These are phyloP conservation scores for Scylla paramamosain DNA, from an alignment of 1,140 invertebrate genomes.

Conservation along the genomic window DNA sequence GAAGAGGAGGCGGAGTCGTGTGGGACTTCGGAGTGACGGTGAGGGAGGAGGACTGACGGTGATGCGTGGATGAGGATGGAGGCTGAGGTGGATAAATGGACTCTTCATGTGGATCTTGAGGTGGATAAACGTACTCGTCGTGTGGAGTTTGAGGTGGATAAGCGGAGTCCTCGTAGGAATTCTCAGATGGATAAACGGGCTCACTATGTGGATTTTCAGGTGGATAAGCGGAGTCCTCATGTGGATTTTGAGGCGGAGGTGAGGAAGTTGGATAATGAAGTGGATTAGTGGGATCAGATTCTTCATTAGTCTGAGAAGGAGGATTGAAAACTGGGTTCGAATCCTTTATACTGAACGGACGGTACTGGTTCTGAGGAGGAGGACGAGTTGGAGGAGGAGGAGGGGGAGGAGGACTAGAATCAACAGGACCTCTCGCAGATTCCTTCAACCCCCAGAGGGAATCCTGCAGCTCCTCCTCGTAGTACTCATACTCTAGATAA, in stretches of 20 bases:
- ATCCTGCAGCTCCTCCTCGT: no score
- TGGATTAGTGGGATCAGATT: background rate
- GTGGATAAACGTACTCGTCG: background rate
- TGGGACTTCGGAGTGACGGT: background rate
- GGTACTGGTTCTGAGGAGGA: background rate
- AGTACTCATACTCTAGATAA: no score
- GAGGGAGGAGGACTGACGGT: background rate
- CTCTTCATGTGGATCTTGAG: background rate
- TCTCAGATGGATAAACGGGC: background rate
- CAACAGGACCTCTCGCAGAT: no score
- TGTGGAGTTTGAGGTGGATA: background rate
- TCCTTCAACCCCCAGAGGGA: no score
- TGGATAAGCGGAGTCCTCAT: background rate
- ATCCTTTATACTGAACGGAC: no score
- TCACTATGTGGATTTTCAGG: background rate
- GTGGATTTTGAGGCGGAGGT: conserved; percentile 2
- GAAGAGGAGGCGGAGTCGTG: no score
- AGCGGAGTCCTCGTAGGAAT: background rate
- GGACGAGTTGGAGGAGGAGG: no score
- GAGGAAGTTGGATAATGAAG: conserved; percentile 32
- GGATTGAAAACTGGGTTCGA: no score
- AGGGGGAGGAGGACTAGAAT: no score
- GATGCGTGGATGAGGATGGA: background rate
- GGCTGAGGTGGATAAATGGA: conserved; percentile 9
- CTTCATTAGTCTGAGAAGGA: background rate